Conservation (phyloP, 2,113 vertebrate genomes). For the Sterna hirundo region DNA sequence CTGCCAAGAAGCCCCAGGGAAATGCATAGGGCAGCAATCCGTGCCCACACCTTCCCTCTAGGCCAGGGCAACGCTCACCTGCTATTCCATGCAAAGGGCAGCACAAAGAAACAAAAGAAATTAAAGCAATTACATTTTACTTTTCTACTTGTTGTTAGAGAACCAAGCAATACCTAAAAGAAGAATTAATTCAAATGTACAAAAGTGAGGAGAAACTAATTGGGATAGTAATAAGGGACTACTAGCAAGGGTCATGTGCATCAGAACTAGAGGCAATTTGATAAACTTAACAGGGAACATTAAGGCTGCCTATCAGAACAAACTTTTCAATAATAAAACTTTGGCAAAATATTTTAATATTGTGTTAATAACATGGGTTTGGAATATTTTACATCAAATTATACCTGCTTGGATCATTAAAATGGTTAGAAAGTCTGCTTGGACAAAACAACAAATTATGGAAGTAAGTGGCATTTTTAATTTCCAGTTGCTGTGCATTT, state of each 20-base stretch:
- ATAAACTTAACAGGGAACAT: not conserved
- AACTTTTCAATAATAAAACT: not conserved
- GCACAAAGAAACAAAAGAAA: not conserved
- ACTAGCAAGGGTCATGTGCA: accelerated
- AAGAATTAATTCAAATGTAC: not conserved
- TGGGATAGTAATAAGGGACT: not conserved
- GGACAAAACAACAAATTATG: not conserved
- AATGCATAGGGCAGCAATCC: accelerated
- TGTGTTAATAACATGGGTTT: not conserved
- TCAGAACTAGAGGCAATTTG: not conserved
- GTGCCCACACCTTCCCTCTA: accelerated
- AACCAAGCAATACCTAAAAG: not conserved
- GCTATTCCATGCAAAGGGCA: not conserved
- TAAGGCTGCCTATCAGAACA: not conserved
- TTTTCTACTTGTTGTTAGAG: not conserved
- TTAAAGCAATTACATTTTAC: not conserved
- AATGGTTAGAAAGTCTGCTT: not conserved
- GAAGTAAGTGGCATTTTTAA: not conserved
- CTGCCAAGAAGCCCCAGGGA: not conserved
- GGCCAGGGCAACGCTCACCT: not conserved
- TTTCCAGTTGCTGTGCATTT: not conserved
- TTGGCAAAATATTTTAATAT: not conserved
- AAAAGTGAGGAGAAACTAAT: not conserved
- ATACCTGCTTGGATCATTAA: not conserved
- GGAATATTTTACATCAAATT: not conserved